Conservation (phyloP, 2,797 vertebrate species). For the Ammospiza maritima region DNA sequence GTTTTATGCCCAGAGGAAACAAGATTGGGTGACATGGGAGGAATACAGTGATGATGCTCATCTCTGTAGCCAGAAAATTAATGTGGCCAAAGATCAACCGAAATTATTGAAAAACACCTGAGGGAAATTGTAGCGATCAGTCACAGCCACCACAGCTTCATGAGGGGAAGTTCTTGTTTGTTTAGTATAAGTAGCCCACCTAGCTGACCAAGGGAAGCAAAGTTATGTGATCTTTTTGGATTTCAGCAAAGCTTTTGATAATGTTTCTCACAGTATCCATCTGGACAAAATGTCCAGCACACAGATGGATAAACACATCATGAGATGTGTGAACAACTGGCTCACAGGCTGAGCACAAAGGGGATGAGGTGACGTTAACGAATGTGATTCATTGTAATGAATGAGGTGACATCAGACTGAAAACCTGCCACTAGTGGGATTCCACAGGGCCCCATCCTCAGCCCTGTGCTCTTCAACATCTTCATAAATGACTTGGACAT, state of each 20-base stretch:
- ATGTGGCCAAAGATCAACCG: neutral
- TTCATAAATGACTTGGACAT: neutral
- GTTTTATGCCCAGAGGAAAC: neutral
- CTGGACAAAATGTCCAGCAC: neutral
- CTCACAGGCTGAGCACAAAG: neutral
- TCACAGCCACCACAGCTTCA: neutral
- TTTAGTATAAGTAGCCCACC: neutral
- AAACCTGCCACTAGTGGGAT: neutral
- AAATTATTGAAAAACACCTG: neutral
- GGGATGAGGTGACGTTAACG: neutral
- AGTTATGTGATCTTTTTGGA: neutral
- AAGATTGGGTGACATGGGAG: neutral
- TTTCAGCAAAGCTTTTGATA: neutral
- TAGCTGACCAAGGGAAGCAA: neutral
- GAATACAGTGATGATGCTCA: neutral
- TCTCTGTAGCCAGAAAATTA: neutral
- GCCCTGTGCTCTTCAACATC: neutral
- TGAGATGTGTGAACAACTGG: neutral
- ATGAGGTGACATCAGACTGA: neutral
- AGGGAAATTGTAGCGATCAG: neutral
- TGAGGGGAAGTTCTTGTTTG: neutral
- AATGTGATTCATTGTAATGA: neutral
- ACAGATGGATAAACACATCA: neutral
- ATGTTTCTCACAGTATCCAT: neutral
- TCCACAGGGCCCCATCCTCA: accelerated